A percentile compares a stretch with the other conserved stretches of the same genome.
phyloP scores from a whole-genome alignment of 2,797 vertebrate species.

The Dendrocincla tyrannina region DNA sequence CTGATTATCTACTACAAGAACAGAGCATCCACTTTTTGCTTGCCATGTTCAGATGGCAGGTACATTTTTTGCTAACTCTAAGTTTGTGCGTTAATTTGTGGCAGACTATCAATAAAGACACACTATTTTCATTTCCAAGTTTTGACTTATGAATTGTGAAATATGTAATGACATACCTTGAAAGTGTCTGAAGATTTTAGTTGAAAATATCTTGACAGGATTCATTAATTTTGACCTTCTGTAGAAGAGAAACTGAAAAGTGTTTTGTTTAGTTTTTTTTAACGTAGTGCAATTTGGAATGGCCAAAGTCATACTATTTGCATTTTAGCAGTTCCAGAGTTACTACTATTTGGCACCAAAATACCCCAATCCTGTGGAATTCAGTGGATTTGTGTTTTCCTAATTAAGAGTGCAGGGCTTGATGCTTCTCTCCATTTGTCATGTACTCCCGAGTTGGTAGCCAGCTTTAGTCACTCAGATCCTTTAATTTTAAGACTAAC shows the following conservation, averaged over 20 bases:
- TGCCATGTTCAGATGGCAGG: background rate
- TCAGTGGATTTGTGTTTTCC: background rate
- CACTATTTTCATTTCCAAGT: conserved; percentile 42
- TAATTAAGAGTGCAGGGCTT: background rate
- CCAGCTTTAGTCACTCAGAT: background rate
- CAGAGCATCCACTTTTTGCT: background rate
- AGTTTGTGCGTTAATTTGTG: conserved; percentile 17
- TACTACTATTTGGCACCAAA: background rate
- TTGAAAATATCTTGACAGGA: background rate
- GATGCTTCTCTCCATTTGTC: background rate
- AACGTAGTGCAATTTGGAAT: background rate
- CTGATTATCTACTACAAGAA: background rate
- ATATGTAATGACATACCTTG: background rate
- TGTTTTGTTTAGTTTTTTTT: background rate
- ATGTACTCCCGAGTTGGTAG: background rate
- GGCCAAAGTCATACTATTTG: background rate
- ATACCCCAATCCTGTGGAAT: background rate
- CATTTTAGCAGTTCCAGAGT: background rate
- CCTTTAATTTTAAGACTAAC: background rate
- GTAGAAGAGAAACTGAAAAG: background rate
- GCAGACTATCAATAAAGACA: conserved; percentile 60
- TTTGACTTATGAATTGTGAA: conserved; percentile 43
- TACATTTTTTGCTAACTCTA: background rate
- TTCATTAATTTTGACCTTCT: background rate
- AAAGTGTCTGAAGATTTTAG: background rate